Conservation (phyloP, 1,140 invertebrate species). For the Apis cerana region DNA sequence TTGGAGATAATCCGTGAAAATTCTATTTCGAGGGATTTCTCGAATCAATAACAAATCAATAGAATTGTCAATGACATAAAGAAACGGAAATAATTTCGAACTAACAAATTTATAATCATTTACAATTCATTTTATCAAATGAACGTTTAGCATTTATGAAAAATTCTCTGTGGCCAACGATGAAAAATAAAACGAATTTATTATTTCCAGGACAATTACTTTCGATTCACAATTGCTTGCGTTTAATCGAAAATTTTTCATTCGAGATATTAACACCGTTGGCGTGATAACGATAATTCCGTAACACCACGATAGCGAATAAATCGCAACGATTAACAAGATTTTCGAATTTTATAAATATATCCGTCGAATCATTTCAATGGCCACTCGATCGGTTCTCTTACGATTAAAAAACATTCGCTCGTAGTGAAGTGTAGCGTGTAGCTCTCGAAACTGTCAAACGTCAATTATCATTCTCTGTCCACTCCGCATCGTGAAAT, state of each 20-base stretch:
- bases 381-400: not conserved
- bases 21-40: not conserved
- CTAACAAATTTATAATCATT: not conserved
- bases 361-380: not conserved
- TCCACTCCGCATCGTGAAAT: not conserved
- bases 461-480: not conserved
- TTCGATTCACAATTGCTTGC: not conserved
- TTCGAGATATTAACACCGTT: not conserved
- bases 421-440: not conserved
- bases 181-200: no score
- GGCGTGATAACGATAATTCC: not conserved
- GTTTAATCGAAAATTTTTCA: not conserved
- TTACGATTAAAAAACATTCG: not conserved
- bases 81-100: not conserved
- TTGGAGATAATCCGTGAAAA: not conserved
- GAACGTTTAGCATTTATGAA: no score
- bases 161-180: no score
- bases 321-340: not conserved
- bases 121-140: not conserved
- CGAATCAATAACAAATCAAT: not conserved
- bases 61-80: not conserved
- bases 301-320: not conserved
- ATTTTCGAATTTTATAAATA: slow-evolving; percentile 7
- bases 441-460: slow-evolving; percentile 3
- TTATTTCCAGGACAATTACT: not conserved